These are phyloP conservation scores for Trichoplusia ni DNA, from an alignment of 1,140 invertebrate species.

Conservation along the genomic window DNA sequence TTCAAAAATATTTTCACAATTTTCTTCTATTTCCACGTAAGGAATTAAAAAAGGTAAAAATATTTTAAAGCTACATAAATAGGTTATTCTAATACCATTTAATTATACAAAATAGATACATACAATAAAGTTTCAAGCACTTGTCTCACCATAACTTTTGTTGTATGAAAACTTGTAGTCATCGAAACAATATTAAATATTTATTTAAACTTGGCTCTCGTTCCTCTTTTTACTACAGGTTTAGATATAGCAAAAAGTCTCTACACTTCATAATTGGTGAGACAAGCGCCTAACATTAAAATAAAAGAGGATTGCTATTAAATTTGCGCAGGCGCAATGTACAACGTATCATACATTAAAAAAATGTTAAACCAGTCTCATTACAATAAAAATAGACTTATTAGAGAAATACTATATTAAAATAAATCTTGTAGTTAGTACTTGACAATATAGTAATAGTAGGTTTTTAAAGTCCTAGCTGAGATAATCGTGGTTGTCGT, in stretches of 20 bases:
- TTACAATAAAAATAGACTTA: constrained; percentile 3
- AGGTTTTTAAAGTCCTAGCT: too few species aligned
- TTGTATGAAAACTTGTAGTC: too few species aligned
- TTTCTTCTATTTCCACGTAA: neutral
- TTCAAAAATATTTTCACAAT: too few species aligned
- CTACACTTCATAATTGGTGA: neutral
- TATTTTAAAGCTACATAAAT: too few species aligned
- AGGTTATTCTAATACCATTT: neutral
- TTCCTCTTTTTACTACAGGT: too few species aligned
- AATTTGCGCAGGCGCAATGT: neutral
- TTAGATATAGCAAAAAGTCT: too few species aligned
- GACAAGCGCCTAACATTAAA: neutral
- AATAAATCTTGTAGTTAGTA: neutral
- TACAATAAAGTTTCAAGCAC: neutral
- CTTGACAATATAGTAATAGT: too few species aligned
- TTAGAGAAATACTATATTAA: neutral
- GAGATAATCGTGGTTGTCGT: too few species aligned
- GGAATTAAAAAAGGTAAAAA: too few species aligned
- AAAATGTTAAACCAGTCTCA: constrained; percentile 25
- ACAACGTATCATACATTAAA: neutral
- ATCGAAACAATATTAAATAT: too few species aligned
- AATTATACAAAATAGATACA: neutral
- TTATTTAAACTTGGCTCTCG: too few species aligned
- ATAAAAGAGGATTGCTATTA: neutral
- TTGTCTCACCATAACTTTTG: constrained; percentile 5